phyloP scores from a whole-genome alignment of 2,888 invertebrate genomes.

The Idaea straminata region DNA sequence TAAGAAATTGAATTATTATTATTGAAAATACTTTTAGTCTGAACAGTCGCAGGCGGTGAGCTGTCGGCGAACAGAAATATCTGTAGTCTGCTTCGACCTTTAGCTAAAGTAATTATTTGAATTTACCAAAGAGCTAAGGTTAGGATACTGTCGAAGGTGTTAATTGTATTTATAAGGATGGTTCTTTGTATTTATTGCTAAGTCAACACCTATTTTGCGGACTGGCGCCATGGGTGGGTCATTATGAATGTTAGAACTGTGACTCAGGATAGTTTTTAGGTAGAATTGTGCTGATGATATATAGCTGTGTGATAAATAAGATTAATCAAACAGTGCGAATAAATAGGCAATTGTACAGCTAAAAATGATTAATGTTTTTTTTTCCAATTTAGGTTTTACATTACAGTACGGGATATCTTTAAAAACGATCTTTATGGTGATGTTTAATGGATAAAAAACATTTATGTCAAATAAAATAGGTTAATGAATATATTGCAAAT shows the following conservation, averaged over 20 bases:
- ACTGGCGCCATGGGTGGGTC: constrained; percentile 22
- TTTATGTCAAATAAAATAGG: no score
- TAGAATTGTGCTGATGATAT: background rate
- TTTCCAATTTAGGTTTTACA: no score
- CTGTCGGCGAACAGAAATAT: constrained; percentile 29
- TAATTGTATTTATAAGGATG: constrained; percentile 39
- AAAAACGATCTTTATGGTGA: no score
- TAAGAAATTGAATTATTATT: no score
- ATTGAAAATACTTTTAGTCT: background rate
- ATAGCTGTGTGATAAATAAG: background rate
- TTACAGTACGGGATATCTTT: no score
- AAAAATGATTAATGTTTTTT: background rate
- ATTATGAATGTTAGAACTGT: constrained; percentile 15
- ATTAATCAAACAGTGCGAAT: background rate
- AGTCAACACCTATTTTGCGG: constrained; percentile 23
- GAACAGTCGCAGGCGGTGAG: constrained; percentile 7
- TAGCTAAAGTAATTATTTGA: constrained; percentile 34
- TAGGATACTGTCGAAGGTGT: constrained; percentile 31
- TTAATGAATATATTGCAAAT: no score
- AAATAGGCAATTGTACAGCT: background rate
- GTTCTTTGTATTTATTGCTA: constrained; percentile 32
- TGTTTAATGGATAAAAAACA: no score
- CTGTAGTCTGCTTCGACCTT: background rate
- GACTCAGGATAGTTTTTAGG: constrained; percentile 14
- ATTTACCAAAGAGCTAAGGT: constrained; percentile 9